Conservation (phyloP, 2,113 vertebrate species). For the Sialia sialis region DNA sequence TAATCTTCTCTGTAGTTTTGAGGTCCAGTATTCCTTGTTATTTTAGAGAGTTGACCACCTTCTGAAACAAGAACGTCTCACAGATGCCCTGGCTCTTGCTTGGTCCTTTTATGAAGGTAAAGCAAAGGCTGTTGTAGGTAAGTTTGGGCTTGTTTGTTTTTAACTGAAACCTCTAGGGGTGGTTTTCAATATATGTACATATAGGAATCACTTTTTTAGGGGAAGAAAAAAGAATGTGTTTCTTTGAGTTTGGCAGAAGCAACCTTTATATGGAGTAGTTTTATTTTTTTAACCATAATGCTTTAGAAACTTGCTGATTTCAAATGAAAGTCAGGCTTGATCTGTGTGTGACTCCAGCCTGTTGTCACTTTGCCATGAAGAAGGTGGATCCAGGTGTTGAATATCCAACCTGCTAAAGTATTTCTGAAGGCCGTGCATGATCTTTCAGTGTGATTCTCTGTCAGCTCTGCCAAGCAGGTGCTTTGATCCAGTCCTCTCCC, state of each 20-base stretch:
- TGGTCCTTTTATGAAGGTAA: slow-evolving; percentile 98
- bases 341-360: neutral
- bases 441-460: neutral
- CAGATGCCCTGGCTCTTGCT: slow-evolving; percentile 90
- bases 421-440: neutral
- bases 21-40: neutral
- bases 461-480: neutral
- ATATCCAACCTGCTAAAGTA: neutral
- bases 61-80: slow-evolving; percentile 89
- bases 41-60: slow-evolving; percentile 90
- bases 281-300: neutral
- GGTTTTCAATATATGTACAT: neutral
- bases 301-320: neutral
- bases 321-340: neutral
- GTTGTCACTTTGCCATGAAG: neutral
- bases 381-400: neutral
- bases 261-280: neutral
- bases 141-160: slow-evolving; percentile 10
- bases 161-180: neutral
- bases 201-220: neutral
- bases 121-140: slow-evolving; percentile 94
- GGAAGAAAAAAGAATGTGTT: neutral
- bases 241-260: neutral
- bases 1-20: neutral
- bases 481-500: neutral